Percentiles rank a stretch among this genome's conserved stretches.
Evolutionary conservation across 2,797 vertebrate species (phyloP).

Genomic region (Acipenser oxyrinchus): DNA sequence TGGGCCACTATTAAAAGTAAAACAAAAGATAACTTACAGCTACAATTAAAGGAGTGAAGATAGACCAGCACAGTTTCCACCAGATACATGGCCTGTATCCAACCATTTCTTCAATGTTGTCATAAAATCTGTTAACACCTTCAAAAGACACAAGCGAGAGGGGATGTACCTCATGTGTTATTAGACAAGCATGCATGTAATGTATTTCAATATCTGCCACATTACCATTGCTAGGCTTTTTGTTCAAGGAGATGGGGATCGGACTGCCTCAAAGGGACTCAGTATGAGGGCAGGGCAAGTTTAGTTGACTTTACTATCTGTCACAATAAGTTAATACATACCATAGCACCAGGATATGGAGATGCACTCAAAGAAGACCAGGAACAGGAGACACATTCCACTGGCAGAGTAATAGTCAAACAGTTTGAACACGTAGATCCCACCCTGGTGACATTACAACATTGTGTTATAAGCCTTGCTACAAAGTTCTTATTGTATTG

Average conservation of each 20-base stretch:
- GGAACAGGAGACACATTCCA: conserved; percentile 93
- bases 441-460: conserved; percentile 63
- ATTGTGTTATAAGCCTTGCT: background rate
- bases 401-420: conserved; percentile 98
- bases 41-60: conserved; percentile 93
- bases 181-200: background rate
- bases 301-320: conserved; percentile 21
- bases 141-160: conserved; percentile 12
- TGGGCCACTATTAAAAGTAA: background rate
- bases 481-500: no score
- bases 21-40: conserved; percentile 66
- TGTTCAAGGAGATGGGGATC: background rate
- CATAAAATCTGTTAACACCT: conserved; percentile 95
- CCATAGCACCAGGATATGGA: conserved; percentile 99
- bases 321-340: conserved; percentile 42
- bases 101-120: conserved; percentile 97
- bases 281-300: background rate
- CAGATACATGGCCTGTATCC: conserved; percentile 90
- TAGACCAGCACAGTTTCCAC: conserved; percentile 98
- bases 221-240: no score
- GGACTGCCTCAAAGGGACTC: no score
- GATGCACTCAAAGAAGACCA: conserved; percentile 95
- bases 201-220: conserved; percentile 19
- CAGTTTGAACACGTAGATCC: conserved; percentile 94
- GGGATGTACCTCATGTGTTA: background rate